phyloP scores from a whole-genome alignment of 2,113 vertebrate genomes.

The Notechis scutatus region DNA sequence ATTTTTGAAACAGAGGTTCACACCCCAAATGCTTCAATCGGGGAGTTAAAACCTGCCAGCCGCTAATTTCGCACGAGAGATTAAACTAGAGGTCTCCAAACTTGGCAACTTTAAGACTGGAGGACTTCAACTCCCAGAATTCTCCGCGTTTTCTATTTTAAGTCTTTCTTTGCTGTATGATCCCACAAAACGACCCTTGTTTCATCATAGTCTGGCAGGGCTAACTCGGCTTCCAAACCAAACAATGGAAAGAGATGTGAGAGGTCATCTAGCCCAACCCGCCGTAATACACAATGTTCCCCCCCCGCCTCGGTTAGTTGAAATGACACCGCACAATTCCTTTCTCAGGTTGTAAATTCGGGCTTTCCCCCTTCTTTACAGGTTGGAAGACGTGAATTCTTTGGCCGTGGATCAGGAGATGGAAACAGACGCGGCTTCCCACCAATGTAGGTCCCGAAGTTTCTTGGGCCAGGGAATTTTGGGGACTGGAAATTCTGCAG shows the following conservation, averaged over 20 bases:
- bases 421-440: conserved; percentile 51
- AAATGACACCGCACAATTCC: fast-evolving
- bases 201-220: neutral
- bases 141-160: neutral
- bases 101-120: too few relatives aligned
- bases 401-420: conserved; percentile 24
- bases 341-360: neutral
- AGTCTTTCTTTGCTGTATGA: neutral
- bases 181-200: neutral
- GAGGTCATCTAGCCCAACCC: neutral
- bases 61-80: fast-evolving
- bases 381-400: conserved; percentile 37
- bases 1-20: neutral
- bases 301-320: neutral
- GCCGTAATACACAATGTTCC: neutral
- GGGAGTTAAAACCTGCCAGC: neutral
- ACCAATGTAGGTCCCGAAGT: conserved; percentile 72
- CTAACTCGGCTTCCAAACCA: neutral
- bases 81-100: too few relatives aligned
- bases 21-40: neutral
- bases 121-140: too few relatives aligned
- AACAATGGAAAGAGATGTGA: neutral
- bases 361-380: conserved; percentile 2
- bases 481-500: neutral
- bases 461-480: neutral